Base-by-base conservation (phyloP, 2,888 invertebrate species). In the Dexiosoma caninum region DNA sequence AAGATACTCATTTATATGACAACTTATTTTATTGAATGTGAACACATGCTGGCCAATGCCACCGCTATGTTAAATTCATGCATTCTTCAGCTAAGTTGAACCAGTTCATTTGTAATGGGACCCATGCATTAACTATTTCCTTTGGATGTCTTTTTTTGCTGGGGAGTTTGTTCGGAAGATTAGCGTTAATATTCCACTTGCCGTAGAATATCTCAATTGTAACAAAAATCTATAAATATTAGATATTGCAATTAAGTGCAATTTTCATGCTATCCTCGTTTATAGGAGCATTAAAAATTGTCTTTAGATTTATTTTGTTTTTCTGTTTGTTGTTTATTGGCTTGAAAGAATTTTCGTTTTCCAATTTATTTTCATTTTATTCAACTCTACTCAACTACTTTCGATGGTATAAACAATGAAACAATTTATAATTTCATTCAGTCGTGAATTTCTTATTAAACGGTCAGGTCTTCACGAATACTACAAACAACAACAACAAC, bases 381-480 rank as follows among this genome's bases (percentile, higher is more conserved):
- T 57, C 57, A 27, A 70, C 12, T 35, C 66, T 12, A 51, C 32
- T 42, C 46, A n/a, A 49, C 49, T 42, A 30, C 12, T 16, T 51
- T n/a, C n/a, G 14, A 21, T n/a, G 51, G 62, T 81, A 77, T 69
- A 85, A 88, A 86, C 85, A 86, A 83, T 85, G 86, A 85, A 86
- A 83, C 86, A 85, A 78, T 85, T 84, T 83, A 83, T 84, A 84
- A 84, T 81, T 81, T 84, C 84, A 83, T 85, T 88, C 86, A 89
- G 88, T 89, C 84, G 86, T 85, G 84, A 86, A 86, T 84, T 84
- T 86, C 85, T 85, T 84, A 86, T 85, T 83, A 86, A 85, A 81
- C 87, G 83, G 82, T 83, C 83, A 85, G 84, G 87, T 87, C 84
- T 85, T 82, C n/a, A 55, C 49, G 44, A 51, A 23, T 35, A 9